Conservation (phyloP, 2,797 vertebrate genomes). For the Myiothlypis coronata region DNA sequence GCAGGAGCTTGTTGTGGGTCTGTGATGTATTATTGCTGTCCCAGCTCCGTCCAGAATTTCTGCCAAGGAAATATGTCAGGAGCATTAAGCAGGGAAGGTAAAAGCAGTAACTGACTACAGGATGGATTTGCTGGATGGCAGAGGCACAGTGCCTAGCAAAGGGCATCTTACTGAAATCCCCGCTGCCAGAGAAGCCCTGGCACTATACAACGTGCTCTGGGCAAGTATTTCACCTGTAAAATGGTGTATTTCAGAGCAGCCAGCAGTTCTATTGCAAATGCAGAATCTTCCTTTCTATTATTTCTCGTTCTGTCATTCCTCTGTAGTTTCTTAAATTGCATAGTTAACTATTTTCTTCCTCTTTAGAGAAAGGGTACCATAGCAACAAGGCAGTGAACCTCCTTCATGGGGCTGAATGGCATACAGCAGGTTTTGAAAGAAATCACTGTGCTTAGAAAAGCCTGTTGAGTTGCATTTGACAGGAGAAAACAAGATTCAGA, state of each 20-base stretch:
- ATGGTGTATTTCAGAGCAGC: background rate
- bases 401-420: conserved; percentile 53
- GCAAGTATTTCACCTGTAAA: background rate
- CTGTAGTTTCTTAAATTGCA: conserved; percentile 65
- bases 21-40: background rate
- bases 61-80: background rate
- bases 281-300: conserved; percentile 30
- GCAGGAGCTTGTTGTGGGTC: background rate
- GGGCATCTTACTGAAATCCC: background rate
- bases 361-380: conserved; percentile 72
- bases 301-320: conserved; percentile 1
- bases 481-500: conserved; percentile 24
- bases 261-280: background rate
- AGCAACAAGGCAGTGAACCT: conserved; percentile 71
- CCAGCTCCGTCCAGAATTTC: background rate
- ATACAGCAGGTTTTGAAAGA: conserved; percentile 13
- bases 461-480: conserved; percentile 35
- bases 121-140: background rate
- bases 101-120: background rate
- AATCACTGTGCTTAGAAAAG: conserved; percentile 30
- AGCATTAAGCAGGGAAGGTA: background rate
- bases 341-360: conserved; percentile 68
- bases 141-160: background rate
- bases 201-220: fast-evolving
- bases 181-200: background rate